Base-by-base conservation (phyloP, 2,888 invertebrate genomes). In the Rosalia funebris region DNA sequence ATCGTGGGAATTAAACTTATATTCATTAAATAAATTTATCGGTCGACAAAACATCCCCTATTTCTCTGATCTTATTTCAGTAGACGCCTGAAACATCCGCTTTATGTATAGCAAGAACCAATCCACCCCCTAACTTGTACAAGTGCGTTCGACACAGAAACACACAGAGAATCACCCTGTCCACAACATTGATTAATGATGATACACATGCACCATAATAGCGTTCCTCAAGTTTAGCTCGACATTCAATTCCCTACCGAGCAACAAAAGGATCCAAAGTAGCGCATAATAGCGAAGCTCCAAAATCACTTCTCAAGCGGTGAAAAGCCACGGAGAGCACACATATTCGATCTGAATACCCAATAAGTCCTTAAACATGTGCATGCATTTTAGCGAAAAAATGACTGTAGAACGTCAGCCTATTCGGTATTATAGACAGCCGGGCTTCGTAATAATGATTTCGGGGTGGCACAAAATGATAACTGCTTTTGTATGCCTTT, bases 201-300 rank as follows among this genome's bases (percentile, higher is more conserved):
- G 37, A 50, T 20, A 50, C 17, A 5, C 37, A 50, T 37, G 16
- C 37, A 19, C 10, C 37, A 37, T 14, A 17, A n/a, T 36, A n/a
- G 34, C 7, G 14, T 37, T 50, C 37, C 16, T 19, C 19, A 41
- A 34, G 42, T 53, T 42, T 12, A 17, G 31, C 15, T 17, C 41
- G 12, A 16, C 47, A 11, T 57, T 47, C 41, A 39, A 10, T 31
- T 31, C 19, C 9, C 11, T 9, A 25, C 11, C 25, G 41, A 17
- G 17, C 19, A 16, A 34, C 44, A 52, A 59, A 56, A 45, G 60
- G 25, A 25, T 48, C 31, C 11, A 15, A 48, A 50, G 56, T 25
- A 56, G 37, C 19, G 60, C 42, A 60, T 56, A 56, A 56, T 60
- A 48, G 48, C 41, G 34, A 47, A 34, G 41, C 48, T 41, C 48